phyloP scores from a whole-genome alignment of 2,888 invertebrate genomes.

The Mesorhabditis spiculigera region DNA sequence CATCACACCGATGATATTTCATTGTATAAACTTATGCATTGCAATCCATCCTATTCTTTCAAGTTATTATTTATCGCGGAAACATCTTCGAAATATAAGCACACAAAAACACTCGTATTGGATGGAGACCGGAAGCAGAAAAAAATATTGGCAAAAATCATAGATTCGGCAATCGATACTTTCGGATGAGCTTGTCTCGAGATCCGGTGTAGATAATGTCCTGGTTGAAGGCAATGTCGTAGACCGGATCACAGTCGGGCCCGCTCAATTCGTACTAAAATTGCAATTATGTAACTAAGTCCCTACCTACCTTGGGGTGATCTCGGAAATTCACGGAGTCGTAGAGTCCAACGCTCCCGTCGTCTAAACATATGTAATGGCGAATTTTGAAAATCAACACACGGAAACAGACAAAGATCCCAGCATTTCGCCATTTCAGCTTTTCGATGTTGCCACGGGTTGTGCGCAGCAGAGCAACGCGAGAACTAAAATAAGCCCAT shows the following conservation, averaged over 20 bases:
- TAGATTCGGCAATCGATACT: constrained; percentile 62
- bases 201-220: constrained; percentile 68
- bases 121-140: too few relatives aligned
- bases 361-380: constrained; percentile 44
- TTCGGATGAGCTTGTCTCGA: constrained; percentile 69
- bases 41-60: too few relatives aligned
- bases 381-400: constrained; percentile 16
- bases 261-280: constrained; percentile 68
- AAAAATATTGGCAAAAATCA: not conserved
- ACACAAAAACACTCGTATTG: not conserved
- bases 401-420: constrained; percentile 67
- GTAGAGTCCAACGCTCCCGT: constrained; percentile 68
- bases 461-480: constrained; percentile 17
- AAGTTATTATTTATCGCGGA: too few relatives aligned
- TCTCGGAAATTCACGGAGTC: not conserved
- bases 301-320: not conserved
- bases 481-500: constrained; percentile 16
- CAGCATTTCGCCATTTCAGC: constrained; percentile 63
- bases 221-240: constrained; percentile 68
- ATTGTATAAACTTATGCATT: too few relatives aligned
- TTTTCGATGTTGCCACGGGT: constrained; percentile 62
- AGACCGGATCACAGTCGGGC: constrained; percentile 72
- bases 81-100: not conserved
- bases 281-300: too few relatives aligned
- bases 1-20: too few relatives aligned